phyloP scores from a whole-genome alignment of 2,113 vertebrate genomes.

The Gasterosteus nipponicus region DNA sequence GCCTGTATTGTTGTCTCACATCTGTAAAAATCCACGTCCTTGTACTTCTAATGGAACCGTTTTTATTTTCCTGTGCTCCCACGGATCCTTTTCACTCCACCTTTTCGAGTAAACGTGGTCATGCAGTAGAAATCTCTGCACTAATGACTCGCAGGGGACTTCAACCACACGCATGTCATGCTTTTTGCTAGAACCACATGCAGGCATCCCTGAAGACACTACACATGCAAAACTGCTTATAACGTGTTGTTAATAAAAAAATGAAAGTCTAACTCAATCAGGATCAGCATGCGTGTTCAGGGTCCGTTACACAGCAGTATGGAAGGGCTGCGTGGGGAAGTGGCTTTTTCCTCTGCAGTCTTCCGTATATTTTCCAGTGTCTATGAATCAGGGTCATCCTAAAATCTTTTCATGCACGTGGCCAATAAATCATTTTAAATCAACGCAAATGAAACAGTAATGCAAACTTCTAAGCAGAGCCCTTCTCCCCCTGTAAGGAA shows the following conservation, averaged over 20 bases:
- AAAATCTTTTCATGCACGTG: not conserved
- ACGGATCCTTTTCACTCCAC: conserved; percentile 19
- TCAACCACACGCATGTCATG: conserved; percentile 15
- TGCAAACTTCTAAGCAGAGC: not conserved
- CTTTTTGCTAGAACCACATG: conserved; percentile 8
- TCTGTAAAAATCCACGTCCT: conserved; percentile 66
- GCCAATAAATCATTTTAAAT: not conserved
- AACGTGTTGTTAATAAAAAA: conserved; percentile 1
- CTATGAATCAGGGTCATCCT: conserved; percentile 12
- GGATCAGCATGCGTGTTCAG: conserved; percentile 2
- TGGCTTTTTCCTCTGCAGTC: conserved; percentile 14
- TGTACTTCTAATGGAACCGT: conserved; percentile 21
- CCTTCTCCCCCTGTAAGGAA: not conserved
- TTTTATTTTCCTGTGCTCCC: conserved; percentile 30
- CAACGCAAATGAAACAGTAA: not conserved
- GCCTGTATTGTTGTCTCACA: conserved; percentile 66
- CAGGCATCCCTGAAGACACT: not conserved
- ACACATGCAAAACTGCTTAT: not conserved
- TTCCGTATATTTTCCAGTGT: conserved; percentile 36
- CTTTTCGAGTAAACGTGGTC: conserved; percentile 18
- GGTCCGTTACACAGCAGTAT: conserved; percentile 13
- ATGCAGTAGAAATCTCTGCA: not conserved
- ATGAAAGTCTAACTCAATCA: not conserved
- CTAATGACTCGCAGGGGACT: conserved; percentile 11
- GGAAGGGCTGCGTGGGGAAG: not conserved